Evolutionary conservation across 2,797 vertebrate genomes (phyloP), one percentile per base, ranked within the genome.

Genomic region (Microcaecilia unicolor): DNA sequence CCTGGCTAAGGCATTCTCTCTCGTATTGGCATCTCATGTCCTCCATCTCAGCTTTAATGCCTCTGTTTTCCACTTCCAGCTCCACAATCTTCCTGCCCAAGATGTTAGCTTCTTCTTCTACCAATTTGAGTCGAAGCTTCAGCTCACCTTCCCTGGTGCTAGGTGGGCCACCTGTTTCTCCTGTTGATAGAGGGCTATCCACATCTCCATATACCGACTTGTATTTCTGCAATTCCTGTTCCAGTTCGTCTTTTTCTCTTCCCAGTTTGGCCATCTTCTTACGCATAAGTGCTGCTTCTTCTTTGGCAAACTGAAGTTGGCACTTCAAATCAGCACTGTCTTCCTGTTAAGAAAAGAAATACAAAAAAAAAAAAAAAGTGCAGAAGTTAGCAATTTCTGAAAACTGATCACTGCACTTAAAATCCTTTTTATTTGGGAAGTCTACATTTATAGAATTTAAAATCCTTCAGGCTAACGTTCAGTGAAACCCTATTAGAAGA

Each of bases 201-300:
- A 97, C 88, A 0, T 98, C 96, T 2, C 96, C 96, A 2, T 99
- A 98, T 10, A 97, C 72, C 1, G 90, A 87, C 61, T 91, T 94
- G 67, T 98, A 99, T 53, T 96, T 97, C 56, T 98, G 92, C 23
- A 99, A 74, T 66, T 99, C 96, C 60, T 93, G 93, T 37, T 99
- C 96, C 58, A 95, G 61, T 19, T 91, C 90, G 0, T 99, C 95
- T 57, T 95, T 98, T 67, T 98, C 96, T 10, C 79, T 83, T 17
- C 93, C 92, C 13, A 98, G 74, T 55, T 89, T 97, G 20, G 96
- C 96, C 93, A 98, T 96, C 78, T 99, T 97, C 66, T 95, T 98
- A 20, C 93, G 85, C 94, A 98, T 98, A 49, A 98, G 76, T 0
- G 73, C 53, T 4, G 93, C 93, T 68, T 98, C 96, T 57, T 99